Percentiles rank a stretch among this genome's conserved stretches.
Evolutionary conservation across 2,797 vertebrate species (phyloP).

Genomic region (Pogonophryne albipinna): DNA sequence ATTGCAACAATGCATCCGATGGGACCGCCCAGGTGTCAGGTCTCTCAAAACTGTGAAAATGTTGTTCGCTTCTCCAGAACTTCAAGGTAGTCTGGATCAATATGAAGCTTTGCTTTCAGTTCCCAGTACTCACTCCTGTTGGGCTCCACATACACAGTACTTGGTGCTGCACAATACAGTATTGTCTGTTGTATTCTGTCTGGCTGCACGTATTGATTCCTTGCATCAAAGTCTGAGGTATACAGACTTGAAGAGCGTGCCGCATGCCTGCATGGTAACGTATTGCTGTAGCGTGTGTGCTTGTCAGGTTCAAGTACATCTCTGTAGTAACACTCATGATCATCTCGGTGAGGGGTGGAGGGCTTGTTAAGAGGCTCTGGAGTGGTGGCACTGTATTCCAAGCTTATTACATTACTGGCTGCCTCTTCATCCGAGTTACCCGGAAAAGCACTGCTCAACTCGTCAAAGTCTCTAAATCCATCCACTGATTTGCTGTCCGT

Average conservation of each 20-base stretch:
- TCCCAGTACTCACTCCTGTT: conserved; percentile 98
- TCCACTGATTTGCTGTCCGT: conserved; percentile 89
- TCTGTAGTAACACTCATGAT: conserved; percentile 90
- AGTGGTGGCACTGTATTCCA: conserved; percentile 92
- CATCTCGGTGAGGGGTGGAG: conserved; percentile 88
- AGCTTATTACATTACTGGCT: conserved; percentile 87
- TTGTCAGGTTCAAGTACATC: conserved; percentile 91
- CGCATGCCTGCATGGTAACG: conserved; percentile 91
- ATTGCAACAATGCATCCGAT: conserved; percentile 23
- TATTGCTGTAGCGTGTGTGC: conserved; percentile 86
- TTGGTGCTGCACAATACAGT: conserved; percentile 92
- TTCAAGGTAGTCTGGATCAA: conserved; percentile 99
- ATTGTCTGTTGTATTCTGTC: conserved; percentile 94
- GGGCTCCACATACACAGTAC: conserved; percentile 94
- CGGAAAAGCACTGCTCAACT: conserved; percentile 91
- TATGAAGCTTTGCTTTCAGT: conserved; percentile 97
- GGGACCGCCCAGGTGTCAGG: conserved; percentile 1
- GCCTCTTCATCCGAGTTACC: conserved; percentile 87
- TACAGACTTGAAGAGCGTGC: conserved; percentile 88
- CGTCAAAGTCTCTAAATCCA: conserved; percentile 93
- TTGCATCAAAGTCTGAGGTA: conserved; percentile 92
- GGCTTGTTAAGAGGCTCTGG: conserved; percentile 92
- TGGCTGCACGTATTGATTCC: conserved; percentile 91
- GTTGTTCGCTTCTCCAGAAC: conserved; percentile 99
- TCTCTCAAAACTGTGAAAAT: conserved; percentile 95